A percentile compares a stretch with the other conserved stretches of the same genome.
These are phyloP conservation scores for Phortica variegata DNA, from an alignment of 1,140 invertebrate species.

Conservation along the genomic window DNA sequence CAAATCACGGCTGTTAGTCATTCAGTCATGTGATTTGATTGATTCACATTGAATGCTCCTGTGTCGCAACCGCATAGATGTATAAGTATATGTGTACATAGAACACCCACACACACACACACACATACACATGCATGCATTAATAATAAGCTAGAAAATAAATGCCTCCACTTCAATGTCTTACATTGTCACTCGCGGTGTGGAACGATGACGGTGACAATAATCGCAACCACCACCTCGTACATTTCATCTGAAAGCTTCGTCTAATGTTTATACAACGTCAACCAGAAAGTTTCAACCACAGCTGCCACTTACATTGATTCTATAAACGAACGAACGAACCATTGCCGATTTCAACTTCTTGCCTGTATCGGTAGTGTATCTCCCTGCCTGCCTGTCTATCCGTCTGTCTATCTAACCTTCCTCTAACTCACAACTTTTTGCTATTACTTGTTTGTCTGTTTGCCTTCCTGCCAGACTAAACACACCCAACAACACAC, in stretches of 20 bases:
- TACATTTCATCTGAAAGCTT: too few relatives aligned
- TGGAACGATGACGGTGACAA: too few relatives aligned
- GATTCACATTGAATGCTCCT: slow-evolving; percentile 53
- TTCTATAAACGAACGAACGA: slow-evolving; percentile 11
- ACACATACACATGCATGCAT: slow-evolving; percentile 1
- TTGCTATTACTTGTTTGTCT: background rate
- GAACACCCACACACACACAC: slow-evolving; percentile 7
- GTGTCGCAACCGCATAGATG: too few relatives aligned
- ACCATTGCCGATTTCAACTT: background rate
- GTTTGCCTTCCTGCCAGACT: too few relatives aligned
- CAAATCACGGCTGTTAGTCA: slow-evolving; percentile 53
- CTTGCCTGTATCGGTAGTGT: too few relatives aligned
- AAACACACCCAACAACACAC: too few relatives aligned
- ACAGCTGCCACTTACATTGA: slow-evolving; percentile 39
- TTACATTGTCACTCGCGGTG: too few relatives aligned
- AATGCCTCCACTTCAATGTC: slow-evolving; percentile 3
- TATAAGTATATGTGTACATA: slow-evolving; percentile 40
- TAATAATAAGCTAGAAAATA: slow-evolving; percentile 32
- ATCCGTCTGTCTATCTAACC: too few relatives aligned
- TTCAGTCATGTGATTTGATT: slow-evolving; percentile 54
- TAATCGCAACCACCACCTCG: too few relatives aligned
- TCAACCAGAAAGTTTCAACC: slow-evolving; percentile 39
- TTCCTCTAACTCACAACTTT: background rate
- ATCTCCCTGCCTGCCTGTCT: too few relatives aligned
- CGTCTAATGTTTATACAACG: background rate